These are phyloP conservation scores for Catostomus latipinnis DNA, from an alignment of 2,797 vertebrate genomes.

Conservation along the genomic window DNA sequence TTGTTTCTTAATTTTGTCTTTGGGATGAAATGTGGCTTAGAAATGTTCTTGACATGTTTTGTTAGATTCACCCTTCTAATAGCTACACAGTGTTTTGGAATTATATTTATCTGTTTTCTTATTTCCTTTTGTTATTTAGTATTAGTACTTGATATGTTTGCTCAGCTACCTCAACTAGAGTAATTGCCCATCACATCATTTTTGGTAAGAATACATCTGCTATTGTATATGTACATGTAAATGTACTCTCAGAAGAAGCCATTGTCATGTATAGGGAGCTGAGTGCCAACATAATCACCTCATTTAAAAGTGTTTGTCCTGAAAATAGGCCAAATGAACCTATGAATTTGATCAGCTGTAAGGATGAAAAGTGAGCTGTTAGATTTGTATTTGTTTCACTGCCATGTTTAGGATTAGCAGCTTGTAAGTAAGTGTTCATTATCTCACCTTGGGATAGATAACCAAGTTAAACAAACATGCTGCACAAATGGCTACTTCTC, in stretches of 20 bases:
- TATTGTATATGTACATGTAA: constrained; percentile 32
- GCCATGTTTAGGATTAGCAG: constrained; percentile 19
- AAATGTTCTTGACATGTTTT: background rate
- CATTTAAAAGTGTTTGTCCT: constrained; percentile 32
- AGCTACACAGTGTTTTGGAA: background rate
- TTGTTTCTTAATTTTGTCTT: background rate
- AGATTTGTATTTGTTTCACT: constrained; percentile 11
- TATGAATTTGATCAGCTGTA: constrained; percentile 14
- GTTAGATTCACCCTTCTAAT: background rate
- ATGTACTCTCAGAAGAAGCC: constrained; percentile 8
- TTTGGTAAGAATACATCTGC: constrained; percentile 10
- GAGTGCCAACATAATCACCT: constrained; percentile 13
- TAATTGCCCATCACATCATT: background rate
- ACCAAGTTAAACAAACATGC: constrained; percentile 25
- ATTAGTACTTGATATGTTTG: constrained; percentile 1
- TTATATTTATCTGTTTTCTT: background rate
- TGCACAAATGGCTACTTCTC: constrained; percentile 6
- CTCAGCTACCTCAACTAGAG: background rate
- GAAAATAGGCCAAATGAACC: constrained; percentile 23
- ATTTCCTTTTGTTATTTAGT: background rate
- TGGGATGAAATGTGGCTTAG: background rate
- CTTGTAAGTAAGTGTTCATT: constrained; percentile 1
- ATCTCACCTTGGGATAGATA: constrained; percentile 18
- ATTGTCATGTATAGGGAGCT: constrained; percentile 22
- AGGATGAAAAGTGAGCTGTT: constrained; percentile 21